phyloP scores from a whole-genome alignment of 2,797 vertebrate species.

The Pseudochirops cupreus region DNA sequence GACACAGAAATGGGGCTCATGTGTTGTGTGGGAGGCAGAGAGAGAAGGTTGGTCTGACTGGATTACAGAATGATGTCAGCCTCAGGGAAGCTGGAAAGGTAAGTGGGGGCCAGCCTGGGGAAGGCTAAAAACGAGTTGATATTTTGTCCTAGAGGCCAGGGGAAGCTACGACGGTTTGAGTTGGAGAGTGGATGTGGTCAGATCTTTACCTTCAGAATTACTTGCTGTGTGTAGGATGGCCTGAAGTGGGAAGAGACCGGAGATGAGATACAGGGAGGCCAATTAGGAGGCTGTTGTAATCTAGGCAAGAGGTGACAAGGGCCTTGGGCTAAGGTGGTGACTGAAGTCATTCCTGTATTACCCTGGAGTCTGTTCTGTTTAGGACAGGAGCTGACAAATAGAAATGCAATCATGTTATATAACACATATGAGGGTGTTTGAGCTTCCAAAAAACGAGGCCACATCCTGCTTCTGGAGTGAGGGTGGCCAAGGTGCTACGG shows the following conservation, averaged over 20 bases:
- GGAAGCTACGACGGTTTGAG: not conserved
- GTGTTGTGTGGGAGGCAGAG: not conserved
- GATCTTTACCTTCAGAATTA: not conserved
- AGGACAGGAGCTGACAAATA: too few species aligned
- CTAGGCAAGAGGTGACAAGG: not conserved
- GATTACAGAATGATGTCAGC: not conserved
- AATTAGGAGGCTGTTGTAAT: not conserved
- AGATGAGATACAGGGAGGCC: not conserved
- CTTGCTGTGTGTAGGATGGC: not conserved
- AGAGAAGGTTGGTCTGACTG: not conserved
- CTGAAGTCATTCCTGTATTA: not conserved
- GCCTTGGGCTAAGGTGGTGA: not conserved
- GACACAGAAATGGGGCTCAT: not conserved
- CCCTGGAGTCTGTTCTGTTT: not conserved
- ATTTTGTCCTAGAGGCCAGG: not conserved
- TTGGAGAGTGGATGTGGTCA: not conserved
- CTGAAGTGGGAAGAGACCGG: not conserved
- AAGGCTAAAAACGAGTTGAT: not conserved
- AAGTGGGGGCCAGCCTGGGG: not conserved
- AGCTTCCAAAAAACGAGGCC: too few species aligned
- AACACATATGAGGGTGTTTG: not conserved
- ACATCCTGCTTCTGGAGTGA: too few species aligned
- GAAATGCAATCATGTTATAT: not conserved
- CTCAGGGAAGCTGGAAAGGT: not conserved
- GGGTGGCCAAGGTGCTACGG: too few species aligned